Evolutionary conservation across 2,113 vertebrate genomes (phyloP).

Genomic region (Andinoacara biseriatus): DNA sequence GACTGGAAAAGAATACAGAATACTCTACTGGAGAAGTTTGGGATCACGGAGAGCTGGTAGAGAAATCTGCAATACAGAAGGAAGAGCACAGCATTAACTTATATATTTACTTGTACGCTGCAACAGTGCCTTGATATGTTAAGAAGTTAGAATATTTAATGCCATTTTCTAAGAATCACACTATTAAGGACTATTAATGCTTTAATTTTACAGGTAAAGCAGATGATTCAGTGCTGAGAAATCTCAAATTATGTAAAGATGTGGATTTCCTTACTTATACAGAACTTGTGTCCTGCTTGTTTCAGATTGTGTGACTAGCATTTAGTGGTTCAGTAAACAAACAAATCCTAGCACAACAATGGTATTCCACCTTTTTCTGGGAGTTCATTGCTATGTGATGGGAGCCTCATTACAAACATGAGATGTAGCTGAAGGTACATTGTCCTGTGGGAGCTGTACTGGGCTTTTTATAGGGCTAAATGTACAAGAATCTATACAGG

Average conservation of each 20-base stretch:
- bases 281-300: neutral
- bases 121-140: neutral
- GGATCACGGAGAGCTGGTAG: slow-evolving; percentile 91
- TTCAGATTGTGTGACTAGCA: neutral
- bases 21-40: slow-evolving; percentile 93
- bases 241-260: neutral
- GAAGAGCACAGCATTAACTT: neutral
- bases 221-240: neutral
- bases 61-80: slow-evolving; percentile 85
- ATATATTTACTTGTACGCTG: neutral
- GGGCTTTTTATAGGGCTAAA: too few species aligned
- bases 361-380: too few species aligned
- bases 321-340: neutral
- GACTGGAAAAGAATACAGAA: slow-evolving; percentile 97
- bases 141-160: neutral
- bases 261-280: neutral
- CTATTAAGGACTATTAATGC: neutral
- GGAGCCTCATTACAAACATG: too few species aligned
- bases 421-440: too few species aligned
- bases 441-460: too few species aligned
- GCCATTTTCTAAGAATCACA: neutral
- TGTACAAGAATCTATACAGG: too few species aligned
- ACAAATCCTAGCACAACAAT: too few species aligned
- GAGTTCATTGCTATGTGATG: too few species aligned
- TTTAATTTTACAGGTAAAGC: neutral